Evolutionary conservation across 2,888 invertebrate genomes (phyloP).

Genomic region (Epistrophe eligans): DNA sequence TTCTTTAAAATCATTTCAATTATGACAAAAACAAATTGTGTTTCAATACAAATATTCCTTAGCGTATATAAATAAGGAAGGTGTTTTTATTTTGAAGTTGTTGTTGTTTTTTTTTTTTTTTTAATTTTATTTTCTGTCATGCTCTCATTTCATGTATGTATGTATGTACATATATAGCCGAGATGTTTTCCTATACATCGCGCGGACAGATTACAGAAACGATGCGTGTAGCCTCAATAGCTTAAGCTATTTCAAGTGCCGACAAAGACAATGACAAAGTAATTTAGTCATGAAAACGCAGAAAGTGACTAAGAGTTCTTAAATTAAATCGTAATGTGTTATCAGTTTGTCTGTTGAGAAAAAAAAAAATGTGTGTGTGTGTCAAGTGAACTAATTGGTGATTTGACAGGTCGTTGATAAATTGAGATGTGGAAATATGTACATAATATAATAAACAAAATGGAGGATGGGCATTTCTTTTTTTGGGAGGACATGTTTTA

Average conservation of each 20-base stretch:
- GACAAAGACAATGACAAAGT: constrained; percentile 53
- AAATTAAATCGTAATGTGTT: constrained; percentile 60
- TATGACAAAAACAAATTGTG: not conserved
- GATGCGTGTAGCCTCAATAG: constrained; percentile 40
- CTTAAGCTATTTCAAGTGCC: constrained; percentile 37
- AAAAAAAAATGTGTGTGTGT: constrained; percentile 22
- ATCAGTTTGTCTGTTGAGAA: constrained; percentile 24
- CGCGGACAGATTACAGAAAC: constrained; percentile 4
- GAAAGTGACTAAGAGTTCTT: constrained; percentile 57
- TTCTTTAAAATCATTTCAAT: not conserved
- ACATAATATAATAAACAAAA: too few species aligned
- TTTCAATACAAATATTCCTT: constrained; percentile 1
- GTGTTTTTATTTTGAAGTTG: not conserved
- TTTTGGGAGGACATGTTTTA: too few species aligned
- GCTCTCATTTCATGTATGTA: constrained; percentile 4
- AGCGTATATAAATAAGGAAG: too few species aligned
- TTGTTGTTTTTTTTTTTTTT: not conserved
- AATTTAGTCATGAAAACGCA: constrained; percentile 61
- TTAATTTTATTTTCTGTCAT: not conserved
- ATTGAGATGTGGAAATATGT: constrained; percentile 11
- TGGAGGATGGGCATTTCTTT: too few species aligned
- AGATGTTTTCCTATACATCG: constrained; percentile 45
- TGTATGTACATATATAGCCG: too few species aligned
- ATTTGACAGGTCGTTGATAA: constrained; percentile 57
- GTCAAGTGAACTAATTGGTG: constrained; percentile 52